A percentile compares a stretch with the other conserved stretches of the same genome.
phyloP scores from a whole-genome alignment of 1,140 invertebrate genomes.

The Oscheius sp. region DNA sequence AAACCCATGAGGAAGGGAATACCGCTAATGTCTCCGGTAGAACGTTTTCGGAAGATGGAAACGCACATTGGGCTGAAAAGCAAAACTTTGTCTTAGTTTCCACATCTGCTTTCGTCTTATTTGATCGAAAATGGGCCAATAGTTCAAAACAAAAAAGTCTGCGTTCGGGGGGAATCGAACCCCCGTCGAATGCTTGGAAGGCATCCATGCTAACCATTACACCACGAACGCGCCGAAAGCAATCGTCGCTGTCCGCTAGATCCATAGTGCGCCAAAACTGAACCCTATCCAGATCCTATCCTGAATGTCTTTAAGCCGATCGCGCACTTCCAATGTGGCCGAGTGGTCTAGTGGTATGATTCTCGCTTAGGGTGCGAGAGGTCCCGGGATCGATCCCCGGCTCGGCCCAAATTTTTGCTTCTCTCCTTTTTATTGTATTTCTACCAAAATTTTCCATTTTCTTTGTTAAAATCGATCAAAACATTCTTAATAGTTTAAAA shows the following conservation, averaged over 20 bases:
- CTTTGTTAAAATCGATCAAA: not conserved
- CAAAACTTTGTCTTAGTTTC: slow-evolving; percentile 45
- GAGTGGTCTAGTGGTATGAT: too few species aligned
- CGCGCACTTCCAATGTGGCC: too few species aligned
- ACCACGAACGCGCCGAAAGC: not conserved
- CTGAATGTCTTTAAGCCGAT: too few species aligned
- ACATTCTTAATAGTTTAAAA: not conserved
- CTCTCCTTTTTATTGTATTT: not conserved
- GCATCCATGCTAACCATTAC: not conserved
- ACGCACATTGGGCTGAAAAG: slow-evolving; percentile 57
- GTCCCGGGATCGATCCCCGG: not conserved
- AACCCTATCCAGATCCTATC: too few species aligned
- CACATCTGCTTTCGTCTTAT: slow-evolving; percentile 40
- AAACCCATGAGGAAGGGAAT: slow-evolving; percentile 58
- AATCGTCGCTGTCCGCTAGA: too few species aligned
- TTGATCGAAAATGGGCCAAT: not conserved
- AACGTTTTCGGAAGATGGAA: slow-evolving; percentile 49
- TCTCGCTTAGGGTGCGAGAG: too few species aligned
- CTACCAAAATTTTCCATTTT: too few species aligned
- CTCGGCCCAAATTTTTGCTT: not conserved
- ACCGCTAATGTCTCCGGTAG: slow-evolving; percentile 54
- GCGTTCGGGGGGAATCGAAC: not conserved
- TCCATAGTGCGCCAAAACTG: too few species aligned
- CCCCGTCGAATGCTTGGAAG: not conserved
- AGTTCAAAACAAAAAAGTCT: not conserved